A percentile compares a stretch with the other conserved stretches of the same genome.
Conservation (phyloP, 1,140 invertebrate genomes). For the Prorops nasuta region DNA sequence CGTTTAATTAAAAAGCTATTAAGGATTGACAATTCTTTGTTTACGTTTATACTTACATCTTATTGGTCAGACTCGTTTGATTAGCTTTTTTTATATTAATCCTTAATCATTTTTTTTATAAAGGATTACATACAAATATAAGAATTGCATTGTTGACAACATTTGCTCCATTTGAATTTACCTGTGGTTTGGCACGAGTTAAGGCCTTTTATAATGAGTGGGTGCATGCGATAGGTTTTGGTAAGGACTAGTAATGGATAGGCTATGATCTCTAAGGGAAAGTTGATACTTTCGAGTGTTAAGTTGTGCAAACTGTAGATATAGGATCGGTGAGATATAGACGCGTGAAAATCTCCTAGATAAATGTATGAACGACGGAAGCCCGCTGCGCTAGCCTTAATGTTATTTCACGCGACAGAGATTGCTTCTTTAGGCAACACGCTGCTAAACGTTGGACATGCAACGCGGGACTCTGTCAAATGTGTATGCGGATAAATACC, state of each 20-base stretch:
- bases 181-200: too few species aligned
- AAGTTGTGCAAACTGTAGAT: neutral
- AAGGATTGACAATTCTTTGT: too few species aligned
- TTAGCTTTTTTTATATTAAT: too few species aligned
- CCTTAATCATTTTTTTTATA: too few species aligned
- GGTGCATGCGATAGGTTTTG: too few species aligned
- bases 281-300: neutral
- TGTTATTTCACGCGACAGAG: constrained; percentile 32
- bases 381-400: constrained; percentile 16
- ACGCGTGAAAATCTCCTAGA: neutral
- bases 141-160: too few species aligned
- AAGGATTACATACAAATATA: too few species aligned
- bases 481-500: constrained; percentile 36
- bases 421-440: constrained; percentile 27
- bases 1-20: too few species aligned
- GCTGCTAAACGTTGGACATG: constrained; percentile 4
- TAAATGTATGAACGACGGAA: neutral
- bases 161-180: too few species aligned
- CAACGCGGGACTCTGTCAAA: constrained; percentile 26
- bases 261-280: neutral
- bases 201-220: too few species aligned
- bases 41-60: too few species aligned
- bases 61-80: too few species aligned
- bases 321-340: constrained; percentile 4
- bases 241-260: constrained; percentile 6